These are phyloP conservation scores for Chroicocephalus ridibundus DNA, from an alignment of 2,113 vertebrate genomes.

Conservation along the genomic window DNA sequence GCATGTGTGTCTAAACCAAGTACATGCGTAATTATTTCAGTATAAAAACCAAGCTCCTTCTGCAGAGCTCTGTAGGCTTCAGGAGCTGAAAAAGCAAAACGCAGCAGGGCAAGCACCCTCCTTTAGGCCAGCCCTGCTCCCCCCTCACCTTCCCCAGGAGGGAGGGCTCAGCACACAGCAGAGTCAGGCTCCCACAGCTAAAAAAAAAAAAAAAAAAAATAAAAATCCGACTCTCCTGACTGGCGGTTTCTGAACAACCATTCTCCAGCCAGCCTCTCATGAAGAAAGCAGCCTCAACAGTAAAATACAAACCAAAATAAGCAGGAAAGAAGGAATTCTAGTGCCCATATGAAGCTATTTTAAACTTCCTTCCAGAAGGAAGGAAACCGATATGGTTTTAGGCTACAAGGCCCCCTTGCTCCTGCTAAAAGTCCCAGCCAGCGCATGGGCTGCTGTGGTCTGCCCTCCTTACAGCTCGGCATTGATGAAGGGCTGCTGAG, in stretches of 20 bases:
- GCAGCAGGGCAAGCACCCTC: accelerated
- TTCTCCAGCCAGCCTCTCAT: not conserved
- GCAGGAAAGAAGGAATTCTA: not conserved
- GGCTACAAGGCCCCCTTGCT: not conserved
- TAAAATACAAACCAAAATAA: not conserved
- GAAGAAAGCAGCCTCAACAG: not conserved
- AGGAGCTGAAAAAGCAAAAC: not conserved
- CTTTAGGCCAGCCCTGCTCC: not conserved
- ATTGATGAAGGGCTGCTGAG: not conserved
- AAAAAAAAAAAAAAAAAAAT: no score
- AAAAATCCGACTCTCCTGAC: accelerated
- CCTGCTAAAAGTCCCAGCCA: not conserved
- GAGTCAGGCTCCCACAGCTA: accelerated
- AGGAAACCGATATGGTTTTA: not conserved
- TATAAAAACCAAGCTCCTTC: not conserved
- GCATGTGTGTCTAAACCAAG: not conserved
- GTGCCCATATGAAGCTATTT: not conserved
- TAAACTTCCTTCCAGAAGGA: not conserved
- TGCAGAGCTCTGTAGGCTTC: not conserved
- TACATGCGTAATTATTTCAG: not conserved
- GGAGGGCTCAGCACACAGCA: not conserved
- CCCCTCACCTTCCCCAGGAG: not conserved
- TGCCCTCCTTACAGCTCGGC: not conserved
- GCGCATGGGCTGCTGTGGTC: accelerated
- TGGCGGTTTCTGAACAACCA: not conserved